Base-by-base conservation (phyloP, 2,888 invertebrate species). In the Mesoligia furuncula region DNA sequence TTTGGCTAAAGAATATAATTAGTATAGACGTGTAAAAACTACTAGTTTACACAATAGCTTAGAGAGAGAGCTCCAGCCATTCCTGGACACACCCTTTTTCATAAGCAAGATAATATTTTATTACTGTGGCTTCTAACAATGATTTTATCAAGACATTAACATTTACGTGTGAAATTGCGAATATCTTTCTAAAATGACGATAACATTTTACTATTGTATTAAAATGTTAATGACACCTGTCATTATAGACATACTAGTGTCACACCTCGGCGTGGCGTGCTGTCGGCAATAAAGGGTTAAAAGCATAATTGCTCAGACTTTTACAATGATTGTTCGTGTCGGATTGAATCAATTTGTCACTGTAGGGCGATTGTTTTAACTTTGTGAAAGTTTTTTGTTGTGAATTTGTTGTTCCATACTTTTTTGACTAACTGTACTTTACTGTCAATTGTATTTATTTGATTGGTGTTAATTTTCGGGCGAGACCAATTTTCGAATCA, bases 341-440 rank as follows among this genome's bases (percentile, higher is more conserved):
- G 51, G 83, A 85, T 83, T 84, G 75, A 92, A 92, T 92, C 88
- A 81, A 92, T 92, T 92, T 92, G 92, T 91, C 91, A 87, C 87
- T 79, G 87, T 80, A 83, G 77, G 81, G 85, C 88, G 84, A 87
- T 85, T 81, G 82, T 84, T 87, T 80, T 66, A 59, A 73, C 57
- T 27, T 62, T 71, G 81, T 87, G 86, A 88, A 88, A 88, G 89
- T 80, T 75, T 76, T 75, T 31, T 73, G 24, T 65, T 51, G 64
- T 75, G 64, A 79, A 85, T 84, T 77, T 80, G 80, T 77, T 79
- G 27, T 77, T 67, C 17, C 81, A 85, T 39, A 70, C 69, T 73
- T 81, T 73, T 82, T 66, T 75, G 51, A 54, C 15, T 85, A 87
- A 87, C 88, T 79, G 88, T 85, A 86, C 79, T 82, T 81, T 73